Base-by-base conservation (phyloP, 2,888 invertebrate species). In the Saturnia japonica region DNA sequence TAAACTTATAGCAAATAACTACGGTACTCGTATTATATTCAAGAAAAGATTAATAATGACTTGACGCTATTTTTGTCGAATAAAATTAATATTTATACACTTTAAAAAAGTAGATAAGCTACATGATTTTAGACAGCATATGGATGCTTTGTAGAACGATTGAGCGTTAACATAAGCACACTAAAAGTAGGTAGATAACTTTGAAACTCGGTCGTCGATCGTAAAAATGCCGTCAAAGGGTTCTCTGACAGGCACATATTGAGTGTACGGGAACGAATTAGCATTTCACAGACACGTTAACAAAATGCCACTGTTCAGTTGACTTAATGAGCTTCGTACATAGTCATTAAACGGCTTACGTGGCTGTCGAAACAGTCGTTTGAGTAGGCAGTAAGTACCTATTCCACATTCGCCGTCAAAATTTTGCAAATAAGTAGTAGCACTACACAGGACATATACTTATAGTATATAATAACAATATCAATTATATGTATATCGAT, bases 311-410 rank as follows among this genome's bases (percentile, higher is more conserved):
- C 79, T 82, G 81, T 83, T 81, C 83, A 82, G 84, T 79, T 80
- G 86, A 85, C 85, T 91, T 92, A 92, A 93, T 93, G 89, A 91
- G 91, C 86, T 84, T 76, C 79, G 87, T 88, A 91, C 91, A 88
- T 84, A 83, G 88, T 90, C 87, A 91, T 91, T 91, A 91, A 90
- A 88, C 85, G 86, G 83, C 85, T 88, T 83, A 77, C 83, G 82
- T 80, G 78, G 80, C 82, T 87, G 85, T 87, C 82, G 83, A 82
- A 83, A 82, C 80, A 83, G 80, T 81, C 74, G 71, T 77, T 74
- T 73, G 77, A 74, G 75, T 77, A 75, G 74, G 77, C 72, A 77
- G 75, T 78, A 74, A 79, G 72, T 74, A 72, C 74, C 25, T 25
- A 12, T 25, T 19, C 11, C 25, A 11, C 11, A 25, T 57, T 76